Conservation (phyloP, 2,888 invertebrate genomes). For the Oscheius onirici region DNA sequence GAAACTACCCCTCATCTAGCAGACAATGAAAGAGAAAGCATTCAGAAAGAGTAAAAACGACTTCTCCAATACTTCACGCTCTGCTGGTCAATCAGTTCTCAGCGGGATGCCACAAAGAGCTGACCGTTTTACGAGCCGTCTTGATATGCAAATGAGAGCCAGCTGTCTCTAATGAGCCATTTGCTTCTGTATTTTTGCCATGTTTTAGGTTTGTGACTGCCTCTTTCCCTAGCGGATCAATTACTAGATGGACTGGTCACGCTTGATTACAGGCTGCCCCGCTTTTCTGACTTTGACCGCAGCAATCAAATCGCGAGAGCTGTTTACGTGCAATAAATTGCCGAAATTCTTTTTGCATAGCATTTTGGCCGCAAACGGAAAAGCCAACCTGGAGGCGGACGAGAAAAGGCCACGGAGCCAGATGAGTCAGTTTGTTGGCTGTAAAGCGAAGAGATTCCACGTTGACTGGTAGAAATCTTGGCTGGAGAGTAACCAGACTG, state of each 20-base stretch:
- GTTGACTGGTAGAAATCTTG: slow-evolving; percentile 46
- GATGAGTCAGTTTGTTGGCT: slow-evolving; percentile 42
- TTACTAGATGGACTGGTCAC: no score
- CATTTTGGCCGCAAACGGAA: not conserved
- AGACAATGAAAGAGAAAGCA: not conserved
- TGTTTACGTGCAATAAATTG: no score
- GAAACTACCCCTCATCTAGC: not conserved
- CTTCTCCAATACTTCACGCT: not conserved
- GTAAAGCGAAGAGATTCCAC: slow-evolving; percentile 45
- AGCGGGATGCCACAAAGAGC: not conserved
- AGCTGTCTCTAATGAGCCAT: slow-evolving; percentile 6
- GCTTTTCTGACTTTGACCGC: no score
- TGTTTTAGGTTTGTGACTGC: no score
- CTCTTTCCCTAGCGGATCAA: no score
- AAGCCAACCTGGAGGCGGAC: slow-evolving; percentile 42
- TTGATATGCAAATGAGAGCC: slow-evolving; percentile 28
- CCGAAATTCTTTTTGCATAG: not conserved
- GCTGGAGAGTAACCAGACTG: slow-evolving; percentile 39
- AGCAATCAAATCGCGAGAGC: no score
- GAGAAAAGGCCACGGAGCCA: slow-evolving; percentile 47
- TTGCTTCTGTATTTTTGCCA: no score
- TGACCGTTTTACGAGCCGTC: slow-evolving; percentile 23
- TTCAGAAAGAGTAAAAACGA: not conserved
- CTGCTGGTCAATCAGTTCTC: not conserved
- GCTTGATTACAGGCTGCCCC: no score